phyloP scores from a whole-genome alignment of 2,113 vertebrate species.

The Pollimyrus isidori region DNA sequence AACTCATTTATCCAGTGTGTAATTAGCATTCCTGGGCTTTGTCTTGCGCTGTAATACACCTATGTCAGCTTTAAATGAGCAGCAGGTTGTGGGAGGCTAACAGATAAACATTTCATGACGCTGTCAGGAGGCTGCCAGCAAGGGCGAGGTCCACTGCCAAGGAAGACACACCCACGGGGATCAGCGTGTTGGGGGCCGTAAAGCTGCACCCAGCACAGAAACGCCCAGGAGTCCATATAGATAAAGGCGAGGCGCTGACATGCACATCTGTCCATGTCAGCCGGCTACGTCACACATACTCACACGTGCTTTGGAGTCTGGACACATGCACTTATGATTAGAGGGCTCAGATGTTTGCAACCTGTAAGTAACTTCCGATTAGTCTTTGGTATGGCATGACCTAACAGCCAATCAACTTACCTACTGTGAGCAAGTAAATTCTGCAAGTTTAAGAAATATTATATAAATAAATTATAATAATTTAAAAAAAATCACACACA shows the following conservation, averaged over 20 bases:
- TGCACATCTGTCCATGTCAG: neutral
- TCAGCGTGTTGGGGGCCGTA: neutral
- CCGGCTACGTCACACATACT: neutral
- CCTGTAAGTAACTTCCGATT: neutral
- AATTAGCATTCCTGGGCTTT: neutral
- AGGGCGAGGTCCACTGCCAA: neutral
- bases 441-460: too few relatives aligned
- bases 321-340: neutral
- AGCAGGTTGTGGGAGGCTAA: neutral
- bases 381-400: neutral
- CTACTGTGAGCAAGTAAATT: neutral
- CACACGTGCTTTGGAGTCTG: neutral
- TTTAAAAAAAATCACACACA: too few relatives aligned
- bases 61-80: neutral
- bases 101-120: neutral
- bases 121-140: neutral
- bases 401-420: neutral
- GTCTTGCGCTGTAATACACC: neutral
- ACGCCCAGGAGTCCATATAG: neutral
- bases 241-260: neutral
- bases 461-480: too few relatives aligned
- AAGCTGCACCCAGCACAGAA: neutral
- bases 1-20: neutral
- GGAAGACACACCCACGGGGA: neutral
- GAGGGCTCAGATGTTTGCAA: neutral